Conservation (phyloP, 2,888 invertebrate genomes). For the Leptogaster cylindrica region DNA sequence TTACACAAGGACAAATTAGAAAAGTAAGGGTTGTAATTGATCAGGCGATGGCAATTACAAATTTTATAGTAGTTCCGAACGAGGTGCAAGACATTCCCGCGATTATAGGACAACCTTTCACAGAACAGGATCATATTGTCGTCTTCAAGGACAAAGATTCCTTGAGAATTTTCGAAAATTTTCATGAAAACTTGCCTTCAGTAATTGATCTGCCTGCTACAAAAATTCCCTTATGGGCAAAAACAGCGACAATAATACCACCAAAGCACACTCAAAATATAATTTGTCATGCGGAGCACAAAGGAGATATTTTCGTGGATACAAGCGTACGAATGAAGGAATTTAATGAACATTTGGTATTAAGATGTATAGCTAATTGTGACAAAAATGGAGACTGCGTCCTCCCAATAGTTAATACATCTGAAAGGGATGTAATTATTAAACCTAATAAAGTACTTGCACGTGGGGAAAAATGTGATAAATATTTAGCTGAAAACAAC, state of each 20-base stretch:
- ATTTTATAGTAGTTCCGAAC: background rate
- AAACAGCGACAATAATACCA: background rate
- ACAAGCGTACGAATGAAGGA: background rate
- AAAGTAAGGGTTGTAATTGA: constrained; percentile 1
- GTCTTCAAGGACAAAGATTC: background rate
- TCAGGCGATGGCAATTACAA: background rate
- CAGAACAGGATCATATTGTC: background rate
- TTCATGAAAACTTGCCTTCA: background rate
- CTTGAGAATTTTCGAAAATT: background rate
- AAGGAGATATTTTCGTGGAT: background rate
- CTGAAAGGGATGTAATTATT: background rate
- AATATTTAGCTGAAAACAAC: background rate
- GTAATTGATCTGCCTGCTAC: background rate
- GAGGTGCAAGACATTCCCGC: background rate
- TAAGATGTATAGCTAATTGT: background rate
- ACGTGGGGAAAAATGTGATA: background rate
- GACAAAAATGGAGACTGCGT: background rate
- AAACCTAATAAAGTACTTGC: background rate
- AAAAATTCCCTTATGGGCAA: constrained; percentile 1
- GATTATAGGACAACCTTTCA: constrained; percentile 1
- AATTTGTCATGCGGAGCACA: background rate
- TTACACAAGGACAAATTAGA: background rate
- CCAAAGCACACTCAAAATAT: background rate
- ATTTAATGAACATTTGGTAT: background rate
- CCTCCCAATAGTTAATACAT: background rate